Evolutionary conservation across 2,888 invertebrate genomes (phyloP), one percentile per base, ranked within the genome.

Genomic region (Spicauda simplicius): DNA sequence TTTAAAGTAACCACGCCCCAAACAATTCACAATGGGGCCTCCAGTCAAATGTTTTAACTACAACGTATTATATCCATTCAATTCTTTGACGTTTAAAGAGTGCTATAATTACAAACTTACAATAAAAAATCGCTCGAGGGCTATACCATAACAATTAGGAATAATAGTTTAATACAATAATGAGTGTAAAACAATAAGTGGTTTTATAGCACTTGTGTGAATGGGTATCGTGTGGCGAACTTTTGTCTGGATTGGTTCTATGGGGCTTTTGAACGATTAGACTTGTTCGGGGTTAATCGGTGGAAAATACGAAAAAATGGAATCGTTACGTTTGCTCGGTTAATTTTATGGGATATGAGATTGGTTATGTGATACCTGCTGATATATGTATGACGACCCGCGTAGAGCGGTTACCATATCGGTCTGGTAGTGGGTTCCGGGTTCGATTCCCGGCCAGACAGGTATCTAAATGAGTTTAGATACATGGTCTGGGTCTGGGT

Each of bases 181-280:
- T 72, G 73, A 73, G 71, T 73, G 78, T 78, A 79, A 79, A 77
- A 76, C 76, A 79, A 79, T 53, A 71, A 75, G 72, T 57, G 71
- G 60, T 62, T 63, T 69, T 73, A 74, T 72, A 69, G 72, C 72
- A 70, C 74, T 74, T 71, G 67, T 60, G 50, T 18, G 74, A 78
- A 78, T 74, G 69, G 75, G 71, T 64, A 69, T 78, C 77, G 76
- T 77, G 79, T 74, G 79, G 79, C 76, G 77, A 70, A 52, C 61
- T 33, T 55, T 52, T 67, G 60, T 54, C 11, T 57, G 41, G 62
- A 62, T 25, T 30, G 56, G 30, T n/a, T 60, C 18, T 45, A 33
- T 10, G 18, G 50, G 19, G 12, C 19, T 25, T 33, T 37, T 48
- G 60, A 50, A 50, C 18, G 10, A 50, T 50, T 50, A 8, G 1